These are phyloP conservation scores for Anthopleura sola DNA, from an alignment of 64 coral and sea anemone species.

Conservation along the genomic window DNA sequence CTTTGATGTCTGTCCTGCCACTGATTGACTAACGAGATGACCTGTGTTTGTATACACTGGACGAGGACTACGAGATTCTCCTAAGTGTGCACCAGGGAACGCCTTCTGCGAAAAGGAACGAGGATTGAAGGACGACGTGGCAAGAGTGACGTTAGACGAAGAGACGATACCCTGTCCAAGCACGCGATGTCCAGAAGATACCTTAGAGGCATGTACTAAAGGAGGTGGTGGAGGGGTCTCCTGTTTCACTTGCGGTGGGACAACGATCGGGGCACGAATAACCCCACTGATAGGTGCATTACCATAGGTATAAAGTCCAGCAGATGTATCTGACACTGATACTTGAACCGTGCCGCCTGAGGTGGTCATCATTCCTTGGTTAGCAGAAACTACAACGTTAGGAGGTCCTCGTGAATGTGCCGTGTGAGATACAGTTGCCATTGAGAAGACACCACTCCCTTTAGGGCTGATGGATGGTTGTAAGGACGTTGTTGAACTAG, in stretches of 20 bases:
- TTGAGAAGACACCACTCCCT: neutral
- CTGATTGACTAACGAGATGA: neutral
- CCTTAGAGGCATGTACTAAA: slow-evolving; percentile 31
- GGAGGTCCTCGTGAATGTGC: neutral
- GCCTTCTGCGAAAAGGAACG: neutral
- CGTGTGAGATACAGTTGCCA: neutral
- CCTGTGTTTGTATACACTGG: neutral
- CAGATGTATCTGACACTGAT: neutral
- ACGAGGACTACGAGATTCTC: neutral
- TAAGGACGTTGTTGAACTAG: neutral
- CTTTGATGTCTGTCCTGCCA: neutral
- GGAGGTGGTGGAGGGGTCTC: slow-evolving; percentile 58
- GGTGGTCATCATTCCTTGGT: neutral
- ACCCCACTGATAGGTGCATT: slow-evolving; percentile 30
- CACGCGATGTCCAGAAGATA: neutral
- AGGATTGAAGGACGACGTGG: neutral
- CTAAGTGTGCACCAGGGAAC: neutral
- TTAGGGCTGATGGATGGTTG: neutral
- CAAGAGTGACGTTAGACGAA: neutral
- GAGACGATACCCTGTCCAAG: neutral
- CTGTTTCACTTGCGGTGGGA: slow-evolving; percentile 40
- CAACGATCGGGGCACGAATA: slow-evolving; percentile 26
- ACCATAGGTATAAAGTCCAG: neutral
- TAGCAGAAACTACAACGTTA: slow-evolving; percentile 4
- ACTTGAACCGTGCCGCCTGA: slow-evolving; percentile 9